Evolutionary conservation across 2,113 vertebrate species (phyloP), one percentile per base, ranked within the genome.

Genomic region (Perca fluviatilis): DNA sequence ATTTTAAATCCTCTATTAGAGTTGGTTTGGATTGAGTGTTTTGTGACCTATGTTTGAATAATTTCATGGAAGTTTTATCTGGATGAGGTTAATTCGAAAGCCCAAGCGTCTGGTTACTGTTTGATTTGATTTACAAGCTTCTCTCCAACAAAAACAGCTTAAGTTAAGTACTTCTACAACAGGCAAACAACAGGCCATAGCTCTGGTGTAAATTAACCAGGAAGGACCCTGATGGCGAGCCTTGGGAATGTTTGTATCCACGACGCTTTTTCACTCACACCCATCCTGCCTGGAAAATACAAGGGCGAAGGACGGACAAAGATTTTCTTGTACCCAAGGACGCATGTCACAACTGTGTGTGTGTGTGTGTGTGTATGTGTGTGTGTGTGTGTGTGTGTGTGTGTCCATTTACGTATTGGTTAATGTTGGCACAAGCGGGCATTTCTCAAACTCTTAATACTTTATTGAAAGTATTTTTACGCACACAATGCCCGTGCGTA

Each of bases 261-360:
- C 60, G 57, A 77, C 18, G 43, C 33, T 62, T 71, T 80, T 80
- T 87, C 83, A 69, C 79, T 77, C 83, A 88, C 89, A 82, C 79
- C 86, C 91, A 92, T 93, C 89, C 89, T 85, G 86, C 76, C 56
- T 86, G 74, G 83, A 88, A 90, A 93, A 86, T 71, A 85, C 87
- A 79, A 87, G 90, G 91, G 76, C 82, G 79, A 79, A 46, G 74
- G 82, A 43, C 43, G 70, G 77, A 92, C 91, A 92, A 80, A 93
- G 85, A 92, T 88, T 86, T 86, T 72, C 86, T 92, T 94, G 77
- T 90, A 63, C 56, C 70, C 83, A 85, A 82, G 90, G 88, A 90
- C 81, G 70, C 80, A 78, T 77, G 83, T 87, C 69, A 80, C 67
- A 50, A 58, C 49, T 43, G 75, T 47, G 70, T 64, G 78, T 82